A percentile compares a stretch with the other conserved stretches of the same genome.
phyloP scores from a whole-genome alignment of 2,888 invertebrate species.

The Limenitis arthemis region DNA sequence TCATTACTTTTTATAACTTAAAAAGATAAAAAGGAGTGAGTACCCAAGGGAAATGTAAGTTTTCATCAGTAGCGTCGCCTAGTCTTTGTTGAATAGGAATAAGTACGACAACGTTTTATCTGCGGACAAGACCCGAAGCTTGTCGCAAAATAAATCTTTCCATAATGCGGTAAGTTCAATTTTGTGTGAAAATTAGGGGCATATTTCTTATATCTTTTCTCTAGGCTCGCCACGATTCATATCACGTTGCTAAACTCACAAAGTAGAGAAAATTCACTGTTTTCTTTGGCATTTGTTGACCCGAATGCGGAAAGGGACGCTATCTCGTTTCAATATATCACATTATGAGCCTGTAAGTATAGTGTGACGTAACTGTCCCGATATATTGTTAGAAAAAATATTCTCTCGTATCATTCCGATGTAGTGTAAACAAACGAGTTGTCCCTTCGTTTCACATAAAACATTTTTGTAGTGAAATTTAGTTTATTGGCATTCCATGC shows the following conservation, averaged over 20 bases:
- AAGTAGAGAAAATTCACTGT: constrained; percentile 42
- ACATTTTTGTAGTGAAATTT: constrained; percentile 26
- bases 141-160: constrained; percentile 54
- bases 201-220: constrained; percentile 35
- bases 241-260: constrained; percentile 46
- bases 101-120: constrained; percentile 39
- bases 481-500: constrained; percentile 35
- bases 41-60: constrained; percentile 40
- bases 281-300: constrained; percentile 25
- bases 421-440: neutral
- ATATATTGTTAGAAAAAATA: constrained; percentile 8
- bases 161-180: constrained; percentile 51
- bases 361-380: constrained; percentile 3
- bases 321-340: constrained; percentile 21
- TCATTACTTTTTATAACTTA: constrained; percentile 59
- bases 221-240: constrained; percentile 41
- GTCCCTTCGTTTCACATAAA: neutral
- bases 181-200: constrained; percentile 55
- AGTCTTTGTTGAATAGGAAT: constrained; percentile 33
- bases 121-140: constrained; percentile 40
- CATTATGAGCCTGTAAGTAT: constrained; percentile 14
- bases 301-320: constrained; percentile 21
- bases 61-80: constrained; percentile 24
- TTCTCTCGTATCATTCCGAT: neutral
- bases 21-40: constrained; percentile 45